Conservation (phyloP, 2,113 vertebrate species). For the Nyctereutes procyonoides region DNA sequence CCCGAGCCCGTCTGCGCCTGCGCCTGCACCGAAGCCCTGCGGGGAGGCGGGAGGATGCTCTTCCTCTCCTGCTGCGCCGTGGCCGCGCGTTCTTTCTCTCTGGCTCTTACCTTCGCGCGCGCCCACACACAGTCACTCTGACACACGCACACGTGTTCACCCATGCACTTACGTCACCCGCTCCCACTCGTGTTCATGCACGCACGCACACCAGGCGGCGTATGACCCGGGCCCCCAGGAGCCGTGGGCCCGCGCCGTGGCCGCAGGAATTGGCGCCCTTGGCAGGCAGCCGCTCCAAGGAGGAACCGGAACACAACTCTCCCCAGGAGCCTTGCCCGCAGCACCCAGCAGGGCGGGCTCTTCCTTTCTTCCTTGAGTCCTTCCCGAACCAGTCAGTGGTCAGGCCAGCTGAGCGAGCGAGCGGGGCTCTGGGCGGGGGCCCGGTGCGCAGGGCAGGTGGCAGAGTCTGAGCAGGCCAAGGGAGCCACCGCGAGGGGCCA, state of each 20-base stretch:
- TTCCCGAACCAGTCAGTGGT: neutral
- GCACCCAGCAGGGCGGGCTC: neutral
- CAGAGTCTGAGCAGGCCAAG: neutral
- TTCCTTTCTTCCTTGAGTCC: neutral
- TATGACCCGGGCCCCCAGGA: neutral
- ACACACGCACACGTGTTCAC: neutral
- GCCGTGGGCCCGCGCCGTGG: neutral
- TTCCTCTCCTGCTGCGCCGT: neutral
- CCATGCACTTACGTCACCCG: too few relatives aligned
- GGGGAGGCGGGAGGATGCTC: neutral
- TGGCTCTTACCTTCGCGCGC: neutral
- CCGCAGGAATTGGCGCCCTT: neutral
- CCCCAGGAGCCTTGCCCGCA: neutral
- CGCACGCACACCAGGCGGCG: neutral
- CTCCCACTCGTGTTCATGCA: neutral
- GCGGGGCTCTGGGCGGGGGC: neutral
- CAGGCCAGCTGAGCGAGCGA: too few relatives aligned
- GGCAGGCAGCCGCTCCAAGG: neutral
- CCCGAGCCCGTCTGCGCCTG: neutral
- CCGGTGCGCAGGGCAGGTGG: too few relatives aligned
- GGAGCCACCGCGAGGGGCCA: neutral
- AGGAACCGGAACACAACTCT: neutral
- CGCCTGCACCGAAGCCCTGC: neutral
- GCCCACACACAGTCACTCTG: neutral
- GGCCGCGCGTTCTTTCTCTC: fast-evolving